Evolutionary conservation across 2,113 vertebrate species (phyloP), one percentile per base, ranked within the genome.

Genomic region (Tapirus terrestris): DNA sequence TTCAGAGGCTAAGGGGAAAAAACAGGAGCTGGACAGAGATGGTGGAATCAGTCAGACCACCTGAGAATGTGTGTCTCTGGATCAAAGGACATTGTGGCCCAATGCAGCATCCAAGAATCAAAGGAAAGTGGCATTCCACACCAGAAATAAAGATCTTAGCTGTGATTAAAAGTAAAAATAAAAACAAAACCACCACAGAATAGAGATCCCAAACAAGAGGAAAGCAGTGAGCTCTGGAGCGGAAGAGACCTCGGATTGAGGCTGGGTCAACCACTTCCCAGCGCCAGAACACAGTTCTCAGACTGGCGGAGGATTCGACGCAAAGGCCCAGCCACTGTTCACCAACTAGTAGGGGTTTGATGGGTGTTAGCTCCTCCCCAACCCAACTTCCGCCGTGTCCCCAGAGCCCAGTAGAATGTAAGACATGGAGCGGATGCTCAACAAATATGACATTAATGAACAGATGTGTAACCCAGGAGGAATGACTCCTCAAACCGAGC

Each of bases 111-210:
- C 75, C 33, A 18, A 43, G 79, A 83, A 89, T 63, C 76, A 81
- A 79, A 88, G 65, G 31, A 58, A 65, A 72, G 76, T 5, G 48
- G 31, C 48, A 25, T 86, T 86, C 67, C 68, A 48, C 1, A 33
- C 43, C 6, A 73, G 79, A 72, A 89, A 53, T 81, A 18, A 58
- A 85, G 33, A 77, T 73, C 25, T 17, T n/a, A 72, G 67, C 84
- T 14, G 1, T 20, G 48, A 94, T 61, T 68, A 29, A 76, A 88
- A 88, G 53, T 43, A 23, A 93, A 89, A 70, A 80, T 6, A 51
- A 93, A 92, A 80, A 39, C 67, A 89, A 94, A 88, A 53, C 14
- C 51, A 61, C 51, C 83, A 85, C 20, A 68, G 77, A 58, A 84
- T 5, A 36, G 29, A 68, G 61, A 60, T 61, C 79, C 56, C 56